These are phyloP conservation scores for Istiophorus platypterus DNA, from an alignment of 2,113 vertebrate species.

Conservation along the genomic window DNA sequence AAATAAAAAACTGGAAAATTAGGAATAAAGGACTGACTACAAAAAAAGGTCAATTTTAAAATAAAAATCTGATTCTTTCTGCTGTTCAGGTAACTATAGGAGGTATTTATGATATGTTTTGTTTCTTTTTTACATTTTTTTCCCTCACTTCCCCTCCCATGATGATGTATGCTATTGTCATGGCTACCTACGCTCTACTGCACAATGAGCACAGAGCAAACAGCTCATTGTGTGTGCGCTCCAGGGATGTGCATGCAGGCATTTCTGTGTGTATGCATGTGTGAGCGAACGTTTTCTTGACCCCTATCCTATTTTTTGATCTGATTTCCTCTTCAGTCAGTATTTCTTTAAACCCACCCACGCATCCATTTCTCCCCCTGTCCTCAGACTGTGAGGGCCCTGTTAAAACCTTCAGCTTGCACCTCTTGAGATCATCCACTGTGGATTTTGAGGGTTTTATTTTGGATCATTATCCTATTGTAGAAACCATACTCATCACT, in stretches of 20 bases:
- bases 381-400: too few relatives aligned
- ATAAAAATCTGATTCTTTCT: too few relatives aligned
- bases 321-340: background rate
- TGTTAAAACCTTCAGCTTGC: background rate
- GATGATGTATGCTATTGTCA: slow-evolving; percentile 22
- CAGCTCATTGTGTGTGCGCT: background rate
- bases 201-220: slow-evolving; percentile 25
- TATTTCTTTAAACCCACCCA: slow-evolving; percentile 6
- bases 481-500: too few relatives aligned
- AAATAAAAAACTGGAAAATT: background rate
- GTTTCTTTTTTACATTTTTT: background rate
- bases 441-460: too few relatives aligned
- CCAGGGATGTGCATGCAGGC: slow-evolving; percentile 1
- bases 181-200: slow-evolving; percentile 52
- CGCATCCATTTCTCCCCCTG: background rate
- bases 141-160: slow-evolving; percentile 15
- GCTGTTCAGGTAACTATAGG: too few relatives aligned
- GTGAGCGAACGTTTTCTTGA: slow-evolving; percentile 17
- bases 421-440: background rate
- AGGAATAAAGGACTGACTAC: background rate
- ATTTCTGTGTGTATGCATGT: slow-evolving; percentile 1
- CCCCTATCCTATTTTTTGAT: slow-evolving; percentile 19
- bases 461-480: too few relatives aligned
- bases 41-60: background rate
- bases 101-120: background rate